A percentile compares a stretch with the other conserved stretches of the same genome.
Conservation (phyloP, 2,888 invertebrate genomes). For the Autographa gamma region DNA sequence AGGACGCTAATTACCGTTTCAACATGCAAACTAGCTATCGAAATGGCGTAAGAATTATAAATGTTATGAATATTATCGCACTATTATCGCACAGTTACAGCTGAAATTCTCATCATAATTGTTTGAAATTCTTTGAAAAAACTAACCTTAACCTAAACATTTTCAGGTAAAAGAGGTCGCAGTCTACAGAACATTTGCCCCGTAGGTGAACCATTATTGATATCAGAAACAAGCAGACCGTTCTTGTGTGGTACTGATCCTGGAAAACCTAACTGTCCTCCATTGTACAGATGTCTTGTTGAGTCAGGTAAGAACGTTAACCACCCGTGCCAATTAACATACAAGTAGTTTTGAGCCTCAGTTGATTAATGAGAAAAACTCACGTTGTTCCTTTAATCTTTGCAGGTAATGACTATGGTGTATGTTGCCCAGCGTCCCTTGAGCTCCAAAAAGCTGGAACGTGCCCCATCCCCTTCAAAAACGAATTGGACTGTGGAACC, state of each 20-base stretch:
- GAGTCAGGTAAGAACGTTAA: conserved; percentile 87
- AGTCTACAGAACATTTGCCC: conserved; percentile 94
- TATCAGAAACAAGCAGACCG: conserved; percentile 92
- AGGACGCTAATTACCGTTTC: conserved; percentile 13
- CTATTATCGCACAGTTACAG: conserved; percentile 20
- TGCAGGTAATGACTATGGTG: conserved; percentile 94
- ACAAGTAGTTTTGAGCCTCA: too few relatives aligned
- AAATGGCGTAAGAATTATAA: conserved; percentile 25
- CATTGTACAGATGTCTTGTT: conserved; percentile 94
- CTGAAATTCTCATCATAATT: conserved; percentile 26
- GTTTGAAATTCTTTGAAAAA: background rate
- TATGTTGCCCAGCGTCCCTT: conserved; percentile 94
- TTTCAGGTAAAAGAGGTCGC: conserved; percentile 92
- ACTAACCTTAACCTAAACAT: conserved; percentile 17
- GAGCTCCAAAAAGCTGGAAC: conserved; percentile 93
- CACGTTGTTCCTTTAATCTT: conserved; percentile 2
- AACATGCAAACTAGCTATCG: conserved; percentile 20
- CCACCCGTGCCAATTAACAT: too few relatives aligned
- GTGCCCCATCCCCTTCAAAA: conserved; percentile 90
- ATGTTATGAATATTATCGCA: conserved; percentile 11
- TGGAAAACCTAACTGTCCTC: conserved; percentile 95
- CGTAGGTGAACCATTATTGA: conserved; percentile 92
- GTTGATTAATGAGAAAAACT: background rate
- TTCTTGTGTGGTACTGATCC: conserved; percentile 94
- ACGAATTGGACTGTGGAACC: conserved; percentile 88